Conservation (phyloP, 2,888 invertebrate species). For the Cheiracanthium punctorium region DNA sequence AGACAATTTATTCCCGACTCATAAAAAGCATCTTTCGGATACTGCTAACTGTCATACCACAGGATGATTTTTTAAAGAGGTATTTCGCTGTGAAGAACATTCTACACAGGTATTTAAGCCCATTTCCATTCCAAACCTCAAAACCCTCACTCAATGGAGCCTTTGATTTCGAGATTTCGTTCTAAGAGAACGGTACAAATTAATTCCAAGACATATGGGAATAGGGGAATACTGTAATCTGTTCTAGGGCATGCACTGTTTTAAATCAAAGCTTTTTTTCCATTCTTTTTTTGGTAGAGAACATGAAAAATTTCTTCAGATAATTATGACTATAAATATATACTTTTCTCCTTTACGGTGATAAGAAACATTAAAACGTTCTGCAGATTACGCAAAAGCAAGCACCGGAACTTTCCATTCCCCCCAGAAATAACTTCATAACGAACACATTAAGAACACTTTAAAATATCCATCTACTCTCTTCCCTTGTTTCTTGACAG, state of each 20-base stretch:
- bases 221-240: background rate
- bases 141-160: too few species aligned
- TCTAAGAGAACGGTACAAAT: too few species aligned
- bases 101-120: too few species aligned
- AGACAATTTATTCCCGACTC: too few species aligned
- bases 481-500: background rate
- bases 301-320: background rate
- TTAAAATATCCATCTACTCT: background rate
- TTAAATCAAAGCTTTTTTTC: background rate
- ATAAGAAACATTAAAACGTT: background rate
- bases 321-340: background rate
- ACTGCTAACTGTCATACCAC: too few species aligned
- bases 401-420: background rate
- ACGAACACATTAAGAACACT: constrained; percentile 10
- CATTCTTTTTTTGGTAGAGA: too few species aligned
- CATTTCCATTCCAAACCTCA: too few species aligned
- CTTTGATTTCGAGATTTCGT: too few species aligned
- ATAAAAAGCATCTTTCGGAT: too few species aligned
- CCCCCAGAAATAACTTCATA: background rate
- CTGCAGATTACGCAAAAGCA: background rate
- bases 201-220: too few species aligned
- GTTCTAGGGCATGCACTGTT: background rate
- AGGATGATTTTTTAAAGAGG: too few species aligned
- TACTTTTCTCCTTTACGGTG: background rate
- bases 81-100: too few species aligned